Base-by-base conservation (phyloP, 2,113 vertebrate genomes). In the Sinosuthora webbiana region DNA sequence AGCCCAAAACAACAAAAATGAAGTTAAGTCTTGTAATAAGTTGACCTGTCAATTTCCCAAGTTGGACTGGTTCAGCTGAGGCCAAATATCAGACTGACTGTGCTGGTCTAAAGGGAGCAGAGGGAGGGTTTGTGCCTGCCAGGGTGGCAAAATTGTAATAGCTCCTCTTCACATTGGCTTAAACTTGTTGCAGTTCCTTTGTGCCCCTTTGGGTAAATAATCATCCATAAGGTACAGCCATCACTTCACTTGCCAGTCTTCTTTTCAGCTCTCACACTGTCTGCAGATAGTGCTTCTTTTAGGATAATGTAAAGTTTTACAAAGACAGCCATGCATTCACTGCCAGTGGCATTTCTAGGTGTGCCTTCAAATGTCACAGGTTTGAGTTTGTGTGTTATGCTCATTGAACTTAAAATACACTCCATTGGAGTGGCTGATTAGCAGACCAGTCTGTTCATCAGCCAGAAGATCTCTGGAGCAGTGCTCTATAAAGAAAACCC, bases 1-100 rank as follows among this genome's bases (percentile, higher is more conserved):
- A 71, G 11, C 2, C 0, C 3, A 9, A 39, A 69, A 27, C 6
- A 44, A 18, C 9, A 33, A 45, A 55, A n/a, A 9, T 23, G 0
- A 11, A 27, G 17, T 87, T 64, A 31, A 70, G 5, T 31, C 22
- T 74, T 68, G 22, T 27, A 44, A 31, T 52, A 64, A 23, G 3
- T 41, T 73, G 14, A 9, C 41, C 64, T 87, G 27, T 68, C 53
- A 44, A 4, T 9, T 57, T 82, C 37, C 56, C 21, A 9, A 20
- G 42, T 35, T 52, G 15, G 21, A 37, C 39, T 74, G 28, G 31
- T 47, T 70, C 22, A 55, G 11, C 11, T 50, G 10, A 23, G 22
- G 24, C 59, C 30, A 55, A 44, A 12, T 33, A 31, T 6, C 41
- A 81, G 31, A 13, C 37, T 25, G 73, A 18, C 20, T 31, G 27